Evolutionary conservation across 1,140 invertebrate genomes (phyloP), one percentile per base, ranked within the genome.

Genomic region (Lasioglossum albipes): DNA sequence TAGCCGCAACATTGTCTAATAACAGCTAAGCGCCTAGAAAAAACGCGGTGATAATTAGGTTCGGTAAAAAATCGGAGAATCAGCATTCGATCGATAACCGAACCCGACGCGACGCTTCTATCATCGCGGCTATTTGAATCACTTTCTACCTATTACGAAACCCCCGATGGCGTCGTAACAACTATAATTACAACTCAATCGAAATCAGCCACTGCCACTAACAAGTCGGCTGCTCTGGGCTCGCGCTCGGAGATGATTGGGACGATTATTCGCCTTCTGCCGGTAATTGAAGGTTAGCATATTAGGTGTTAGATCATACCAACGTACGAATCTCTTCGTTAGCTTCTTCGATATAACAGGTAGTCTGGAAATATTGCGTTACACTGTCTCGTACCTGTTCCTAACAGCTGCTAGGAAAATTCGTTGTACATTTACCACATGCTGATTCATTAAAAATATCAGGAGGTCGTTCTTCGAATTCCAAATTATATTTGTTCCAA

Each of bases 141-240:
- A 59, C 74, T 67, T 57, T 67, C 49, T 36, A 52, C 12, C 62
- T 16, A 42, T 66, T 75, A 36, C 49, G 36, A 75, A 36, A 41
- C 7, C 62, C 13, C n/a, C 18, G 45, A 20, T 66, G 41, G 41
- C 1, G 22, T 0, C 7, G 62, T 41, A 54, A 75, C 64, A 18
- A 66, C 31, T 16, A 16, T 75, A 54, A 66, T 75, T 52, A 20
- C 20, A 22, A 16, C 0, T 6, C 27, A 41, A 75, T 66, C 13
- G 61, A 66, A 75, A 66, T 66, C 45, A 45, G 52, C 52, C 13
- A 18, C 20, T 12, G 27, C 45, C 16, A 41, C 27, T 75, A 54
- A 16, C 52, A 20, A 18, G 52, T n/a, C 20, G 18, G n/a, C 20
- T 59, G 57, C n/a, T 59, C 20, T n/a, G 18, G 20, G 6, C n/a